phyloP scores from a whole-genome alignment of 2,888 invertebrate species.

The Petrolisthes cinctipes region DNA sequence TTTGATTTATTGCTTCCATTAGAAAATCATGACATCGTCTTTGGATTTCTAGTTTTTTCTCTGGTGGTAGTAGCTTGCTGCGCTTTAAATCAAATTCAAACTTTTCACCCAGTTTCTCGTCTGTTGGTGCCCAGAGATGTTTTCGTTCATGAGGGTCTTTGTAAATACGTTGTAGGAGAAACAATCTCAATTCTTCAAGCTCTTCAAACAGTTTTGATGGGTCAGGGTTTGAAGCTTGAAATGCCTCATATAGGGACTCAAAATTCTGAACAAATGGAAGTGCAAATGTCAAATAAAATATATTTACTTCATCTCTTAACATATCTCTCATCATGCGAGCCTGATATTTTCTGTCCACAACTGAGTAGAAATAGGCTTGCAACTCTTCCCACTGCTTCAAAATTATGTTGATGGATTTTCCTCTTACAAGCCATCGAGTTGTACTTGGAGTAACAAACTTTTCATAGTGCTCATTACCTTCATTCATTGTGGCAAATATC shows the following conservation, averaged over 20 bases:
- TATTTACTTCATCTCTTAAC: constrained; percentile 5
- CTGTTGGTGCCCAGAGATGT: not conserved
- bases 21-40: constrained; percentile 1
- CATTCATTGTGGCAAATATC: constrained; percentile 12
- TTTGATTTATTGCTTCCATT: constrained; percentile 2
- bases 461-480: constrained; percentile 4
- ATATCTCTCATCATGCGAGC: not conserved
- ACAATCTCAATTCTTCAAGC: constrained; percentile 11
- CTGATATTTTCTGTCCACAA: not conserved
- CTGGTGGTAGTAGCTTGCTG: not conserved
- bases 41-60: constrained; percentile 4
- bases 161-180: not conserved
- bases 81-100: constrained; percentile 23
- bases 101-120: constrained; percentile 8
- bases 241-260: constrained; percentile 9
- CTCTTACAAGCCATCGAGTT: not conserved
- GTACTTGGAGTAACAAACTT: constrained; percentile 20
- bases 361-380: constrained; percentile 3
- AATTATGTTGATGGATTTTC: not conserved
- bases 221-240: constrained; percentile 13
- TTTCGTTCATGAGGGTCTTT: constrained; percentile 5
- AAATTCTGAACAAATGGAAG: not conserved
- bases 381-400: constrained; percentile 5
- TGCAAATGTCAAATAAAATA: not conserved
- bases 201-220: constrained; percentile 20